Evolutionary conservation across 1,140 invertebrate genomes (phyloP), one percentile per base, ranked within the genome.

Genomic region (Platorchestia sp.): DNA sequence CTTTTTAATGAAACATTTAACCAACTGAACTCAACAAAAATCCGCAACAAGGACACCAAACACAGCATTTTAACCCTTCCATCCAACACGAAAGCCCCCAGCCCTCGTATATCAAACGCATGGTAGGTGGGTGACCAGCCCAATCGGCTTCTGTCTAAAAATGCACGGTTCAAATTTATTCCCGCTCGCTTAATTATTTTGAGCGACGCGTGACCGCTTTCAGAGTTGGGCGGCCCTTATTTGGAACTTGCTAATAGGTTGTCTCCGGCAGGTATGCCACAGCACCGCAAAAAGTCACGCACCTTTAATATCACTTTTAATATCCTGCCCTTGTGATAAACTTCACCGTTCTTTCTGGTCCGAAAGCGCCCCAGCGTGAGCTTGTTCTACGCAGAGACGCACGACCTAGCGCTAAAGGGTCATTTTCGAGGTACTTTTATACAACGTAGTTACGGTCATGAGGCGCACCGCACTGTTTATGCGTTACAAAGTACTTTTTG

Each of bases 301-400:
- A 44, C 22, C 87, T 93, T 45, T 93, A 93, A 93, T 14, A 93
- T 93, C 36, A 16, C 45, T 93, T n/a, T 93, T 93, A 93, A 93
- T 93, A 47, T 93, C 45, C 45, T 93, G 44, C 22, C 10, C 91
- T 5, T 16, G 43, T 44, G 91, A 93, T 93, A 93, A 93, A 93
- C 16, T 93, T 93, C 45, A 44, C 7, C 45, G 45, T 89, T 89
- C 87, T 89, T 89, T 89, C 87, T 89, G 43, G 41, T 44, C 36
- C 27, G 27, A 41, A 22, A 44, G 87, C 87, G 5, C 5, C 27
- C 27, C 87, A 89, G 87, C 87, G 14, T 36, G 14, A 36, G 59
- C 10, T 75, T 10, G 59, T 51, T 1, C 27, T 75, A 27, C 1
- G 59, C 14, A 10, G 59, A 75, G 59, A 75, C 59, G 36, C 14